These are phyloP conservation scores for Herminia tarsipennalis DNA, from an alignment of 2,888 invertebrate species.

Conservation along the genomic window DNA sequence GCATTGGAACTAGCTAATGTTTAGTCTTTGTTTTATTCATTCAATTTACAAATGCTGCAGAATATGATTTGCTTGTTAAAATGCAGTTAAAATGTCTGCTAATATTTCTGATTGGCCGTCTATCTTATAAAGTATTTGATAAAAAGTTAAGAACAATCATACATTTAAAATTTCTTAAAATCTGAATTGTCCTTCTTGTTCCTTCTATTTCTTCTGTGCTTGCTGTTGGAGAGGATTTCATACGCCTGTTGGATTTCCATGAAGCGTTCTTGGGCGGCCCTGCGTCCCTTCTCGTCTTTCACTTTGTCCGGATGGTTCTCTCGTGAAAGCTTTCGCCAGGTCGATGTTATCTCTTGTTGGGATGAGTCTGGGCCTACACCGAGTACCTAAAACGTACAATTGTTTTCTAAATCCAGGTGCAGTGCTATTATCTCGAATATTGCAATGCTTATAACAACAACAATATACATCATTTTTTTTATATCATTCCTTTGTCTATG, in stretches of 20 bases:
- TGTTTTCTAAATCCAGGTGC: too few relatives aligned
- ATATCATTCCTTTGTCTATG: too few relatives aligned
- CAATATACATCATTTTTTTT: too few relatives aligned
- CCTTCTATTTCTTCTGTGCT: slow-evolving; percentile 89
- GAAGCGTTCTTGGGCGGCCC: slow-evolving; percentile 92
- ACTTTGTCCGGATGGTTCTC: slow-evolving; percentile 97
- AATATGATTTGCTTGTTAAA: too few relatives aligned
- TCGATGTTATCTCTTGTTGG: slow-evolving; percentile 93
- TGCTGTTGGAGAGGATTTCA: slow-evolving; percentile 93
- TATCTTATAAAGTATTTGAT: not conserved
- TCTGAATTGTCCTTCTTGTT: slow-evolving; percentile 89
- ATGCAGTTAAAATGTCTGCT: too few relatives aligned
- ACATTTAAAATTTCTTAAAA: slow-evolving; percentile 43
- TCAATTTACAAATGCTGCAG: too few relatives aligned
- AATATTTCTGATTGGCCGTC: too few relatives aligned
- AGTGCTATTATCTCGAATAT: too few relatives aligned
- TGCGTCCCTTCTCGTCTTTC: slow-evolving; percentile 89
- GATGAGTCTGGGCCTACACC: slow-evolving; percentile 92
- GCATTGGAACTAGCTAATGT: too few relatives aligned
- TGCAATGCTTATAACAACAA: too few relatives aligned
- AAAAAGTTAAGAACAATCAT: slow-evolving; percentile 2
- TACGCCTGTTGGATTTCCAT: slow-evolving; percentile 98
- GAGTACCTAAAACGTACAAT: slow-evolving; percentile 87
- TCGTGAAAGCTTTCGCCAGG: slow-evolving; percentile 92
- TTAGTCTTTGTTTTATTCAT: too few relatives aligned